Conservation (phyloP, 2,797 vertebrate genomes). For the Mormyrops boulengeri region DNA sequence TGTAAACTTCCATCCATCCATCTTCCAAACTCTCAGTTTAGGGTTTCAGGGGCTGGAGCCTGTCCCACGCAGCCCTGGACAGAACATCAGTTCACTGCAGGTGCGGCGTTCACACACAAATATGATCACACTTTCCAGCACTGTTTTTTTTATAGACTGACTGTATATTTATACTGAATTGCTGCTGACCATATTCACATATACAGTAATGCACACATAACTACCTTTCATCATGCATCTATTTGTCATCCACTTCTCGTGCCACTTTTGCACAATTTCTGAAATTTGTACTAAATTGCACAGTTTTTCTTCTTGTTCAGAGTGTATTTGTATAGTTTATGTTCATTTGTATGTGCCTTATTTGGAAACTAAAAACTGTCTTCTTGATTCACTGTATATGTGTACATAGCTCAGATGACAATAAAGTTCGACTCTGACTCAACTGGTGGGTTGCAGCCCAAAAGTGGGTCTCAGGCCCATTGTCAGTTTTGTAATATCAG, state of each 20-base stretch:
- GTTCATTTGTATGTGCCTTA: not conserved
- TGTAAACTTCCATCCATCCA: not conserved
- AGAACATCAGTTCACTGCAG: not conserved
- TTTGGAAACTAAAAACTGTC: not conserved
- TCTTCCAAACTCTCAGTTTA: not conserved
- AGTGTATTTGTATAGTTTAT: not conserved
- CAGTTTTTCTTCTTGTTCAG: not conserved
- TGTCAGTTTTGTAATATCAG: not conserved
- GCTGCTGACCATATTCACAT: not conserved
- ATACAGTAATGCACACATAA: not conserved
- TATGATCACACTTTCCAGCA: not conserved
- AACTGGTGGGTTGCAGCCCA: not conserved
- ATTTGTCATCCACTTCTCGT: not conserved
- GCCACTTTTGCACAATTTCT: not conserved
- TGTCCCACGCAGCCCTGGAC: not conserved
- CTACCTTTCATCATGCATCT: not conserved
- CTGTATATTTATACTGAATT: not conserved
- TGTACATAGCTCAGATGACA: not conserved
- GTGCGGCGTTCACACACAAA: not conserved
- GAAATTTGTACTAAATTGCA: not conserved
- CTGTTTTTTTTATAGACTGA: not conserved
- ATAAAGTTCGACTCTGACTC: not conserved
- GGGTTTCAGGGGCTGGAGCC: not conserved
- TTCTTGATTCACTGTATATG: not conserved
- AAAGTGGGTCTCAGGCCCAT: not conserved